Evolutionary conservation across 2,888 invertebrate species (phyloP).

Genomic region (Orthosia gracilis): DNA sequence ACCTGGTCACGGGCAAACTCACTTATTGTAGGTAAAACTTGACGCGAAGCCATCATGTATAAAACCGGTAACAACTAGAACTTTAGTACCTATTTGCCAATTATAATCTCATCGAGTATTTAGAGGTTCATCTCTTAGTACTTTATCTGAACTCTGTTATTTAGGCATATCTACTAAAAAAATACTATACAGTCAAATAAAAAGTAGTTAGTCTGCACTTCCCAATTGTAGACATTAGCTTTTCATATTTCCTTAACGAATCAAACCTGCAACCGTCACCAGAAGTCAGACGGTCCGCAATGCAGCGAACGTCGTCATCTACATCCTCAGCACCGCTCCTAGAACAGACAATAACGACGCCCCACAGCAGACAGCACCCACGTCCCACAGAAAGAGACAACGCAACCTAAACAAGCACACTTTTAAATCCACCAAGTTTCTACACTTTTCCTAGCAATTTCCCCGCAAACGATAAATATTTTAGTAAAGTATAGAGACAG

Average conservation of each 20-base stretch:
- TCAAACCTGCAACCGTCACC: conserved; percentile 14
- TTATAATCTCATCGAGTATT: background rate
- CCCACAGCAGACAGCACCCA: background rate
- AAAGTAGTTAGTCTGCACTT: background rate
- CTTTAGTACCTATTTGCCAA: background rate
- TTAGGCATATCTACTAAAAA: background rate
- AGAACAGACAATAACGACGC: background rate
- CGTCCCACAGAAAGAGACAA: conserved; percentile 35
- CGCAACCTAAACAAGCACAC: conserved; percentile 38
- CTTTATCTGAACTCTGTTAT: background rate
- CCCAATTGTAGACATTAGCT: background rate
- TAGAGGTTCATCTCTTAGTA: background rate
- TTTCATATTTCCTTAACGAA: background rate
- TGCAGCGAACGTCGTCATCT: conserved; percentile 25
- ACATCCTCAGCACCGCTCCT: conserved; percentile 1
- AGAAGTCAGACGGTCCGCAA: conserved; percentile 28
- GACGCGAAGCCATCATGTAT: conserved; percentile 14
- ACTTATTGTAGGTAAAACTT: conserved; percentile 22
- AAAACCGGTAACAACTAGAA: conserved; percentile 15
- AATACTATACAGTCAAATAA: background rate
- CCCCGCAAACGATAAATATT: conserved; percentile 65
- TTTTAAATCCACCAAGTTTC: conserved; percentile 51
- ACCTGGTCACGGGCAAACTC: conserved; percentile 43
- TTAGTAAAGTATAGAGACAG: conserved; percentile 56
- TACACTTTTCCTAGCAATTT: conserved; percentile 62